phyloP scores from a whole-genome alignment of 2,113 vertebrate species.

The Dasyprocta punctata region DNA sequence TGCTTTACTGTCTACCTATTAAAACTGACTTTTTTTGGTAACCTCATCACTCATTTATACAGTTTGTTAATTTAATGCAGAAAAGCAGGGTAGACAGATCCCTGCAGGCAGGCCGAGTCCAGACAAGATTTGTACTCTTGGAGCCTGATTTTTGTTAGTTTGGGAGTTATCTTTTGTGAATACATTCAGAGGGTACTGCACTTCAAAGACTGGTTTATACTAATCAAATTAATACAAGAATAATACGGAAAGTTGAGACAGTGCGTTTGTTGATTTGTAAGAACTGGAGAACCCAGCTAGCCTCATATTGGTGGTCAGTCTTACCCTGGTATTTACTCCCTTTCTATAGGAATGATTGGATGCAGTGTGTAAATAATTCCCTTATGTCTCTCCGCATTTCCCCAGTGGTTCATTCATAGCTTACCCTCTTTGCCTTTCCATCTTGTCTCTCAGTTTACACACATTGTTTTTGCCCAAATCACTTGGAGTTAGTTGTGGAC shows the following conservation, averaged over 20 bases:
- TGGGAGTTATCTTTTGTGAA: not conserved
- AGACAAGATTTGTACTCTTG: not conserved
- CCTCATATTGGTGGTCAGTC: not conserved
- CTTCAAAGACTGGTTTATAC: not conserved
- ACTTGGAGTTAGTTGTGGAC: not conserved
- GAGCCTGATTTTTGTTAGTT: not conserved
- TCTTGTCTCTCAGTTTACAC: not conserved
- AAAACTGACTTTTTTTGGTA: too few relatives aligned
- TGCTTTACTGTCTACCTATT: too few relatives aligned
- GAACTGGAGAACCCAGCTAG: not conserved
- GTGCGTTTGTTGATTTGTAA: not conserved
- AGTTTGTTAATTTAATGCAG: not conserved
- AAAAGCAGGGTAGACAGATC: accelerated
- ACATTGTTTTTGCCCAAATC: not conserved
- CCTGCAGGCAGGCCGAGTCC: too few relatives aligned
- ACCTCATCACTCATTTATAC: not conserved
- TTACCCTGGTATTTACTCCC: not conserved
- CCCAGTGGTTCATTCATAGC: not conserved
- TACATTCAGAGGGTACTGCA: not conserved
- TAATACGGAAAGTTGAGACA: not conserved
- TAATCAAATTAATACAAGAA: not conserved
- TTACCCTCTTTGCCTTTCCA: not conserved
- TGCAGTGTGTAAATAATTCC: not conserved
- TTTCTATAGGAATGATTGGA: not conserved
- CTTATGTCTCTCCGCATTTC: not conserved